These are phyloP conservation scores for Oxygymnocypris stewartii DNA, from an alignment of 2,113 vertebrate genomes.

Conservation along the genomic window DNA sequence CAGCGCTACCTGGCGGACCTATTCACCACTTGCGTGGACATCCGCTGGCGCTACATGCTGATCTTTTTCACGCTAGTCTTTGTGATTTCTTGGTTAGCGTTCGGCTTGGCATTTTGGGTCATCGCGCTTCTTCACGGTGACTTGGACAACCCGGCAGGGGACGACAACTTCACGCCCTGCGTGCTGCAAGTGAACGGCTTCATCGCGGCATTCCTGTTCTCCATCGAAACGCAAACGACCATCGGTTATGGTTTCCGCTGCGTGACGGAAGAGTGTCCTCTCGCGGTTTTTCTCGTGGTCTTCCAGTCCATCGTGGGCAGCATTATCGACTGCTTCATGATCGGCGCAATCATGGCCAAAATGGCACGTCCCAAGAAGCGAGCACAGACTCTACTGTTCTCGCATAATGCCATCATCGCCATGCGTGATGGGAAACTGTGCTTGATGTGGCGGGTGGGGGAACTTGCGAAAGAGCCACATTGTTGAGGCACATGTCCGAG, in stretches of 20 bases:
- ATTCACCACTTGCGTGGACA: slow-evolving; percentile 96
- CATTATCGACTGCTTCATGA: slow-evolving; percentile 99
- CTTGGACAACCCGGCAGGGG: slow-evolving; percentile 85
- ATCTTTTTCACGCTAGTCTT: slow-evolving; percentile 93
- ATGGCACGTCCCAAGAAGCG: slow-evolving; percentile 98
- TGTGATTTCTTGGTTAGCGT: slow-evolving; percentile 90
- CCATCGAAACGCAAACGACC: slow-evolving; percentile 96
- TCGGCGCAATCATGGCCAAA: slow-evolving; percentile 98
- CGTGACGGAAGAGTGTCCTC: slow-evolving; percentile 93
- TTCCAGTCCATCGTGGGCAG: slow-evolving; percentile 97
- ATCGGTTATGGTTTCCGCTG: slow-evolving; percentile 97
- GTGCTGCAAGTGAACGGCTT: slow-evolving; percentile 96
- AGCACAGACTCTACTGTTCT: slow-evolving; percentile 93
- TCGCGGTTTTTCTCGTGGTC: slow-evolving; percentile 96
- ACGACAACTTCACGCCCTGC: slow-evolving; percentile 89
- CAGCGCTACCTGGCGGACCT: slow-evolving; percentile 97
- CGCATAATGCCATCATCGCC: slow-evolving; percentile 91
- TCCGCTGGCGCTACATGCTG: slow-evolving; percentile 97
- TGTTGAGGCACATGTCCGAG: slow-evolving; percentile 95
- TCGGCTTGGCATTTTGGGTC: slow-evolving; percentile 94
- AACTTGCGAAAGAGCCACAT: slow-evolving; percentile 98
- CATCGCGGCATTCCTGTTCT: slow-evolving; percentile 95
- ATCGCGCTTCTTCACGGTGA: slow-evolving; percentile 95
- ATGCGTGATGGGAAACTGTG: slow-evolving; percentile 94
- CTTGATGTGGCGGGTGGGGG: slow-evolving; percentile 96